phyloP scores from a whole-genome alignment of 2,113 vertebrate genomes.

The Callochromis pleurospilus region DNA sequence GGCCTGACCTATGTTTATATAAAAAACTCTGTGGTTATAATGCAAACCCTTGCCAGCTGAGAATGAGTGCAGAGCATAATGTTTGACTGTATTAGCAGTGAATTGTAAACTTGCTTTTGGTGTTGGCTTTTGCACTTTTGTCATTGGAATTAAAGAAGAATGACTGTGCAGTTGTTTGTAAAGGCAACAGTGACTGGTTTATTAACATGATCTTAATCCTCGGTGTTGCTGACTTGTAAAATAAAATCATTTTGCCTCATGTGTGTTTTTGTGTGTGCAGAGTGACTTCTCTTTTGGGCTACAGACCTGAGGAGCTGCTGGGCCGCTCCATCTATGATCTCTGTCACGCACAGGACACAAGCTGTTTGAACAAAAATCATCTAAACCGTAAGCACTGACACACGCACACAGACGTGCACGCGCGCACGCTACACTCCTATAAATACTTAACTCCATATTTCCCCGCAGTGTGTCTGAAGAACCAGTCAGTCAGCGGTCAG shows the following conservation, averaged over 20 bases:
- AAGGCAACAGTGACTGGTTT: background rate
- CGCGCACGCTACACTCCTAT: background rate
- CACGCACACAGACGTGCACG: background rate
- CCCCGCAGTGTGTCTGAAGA: constrained; percentile 84
- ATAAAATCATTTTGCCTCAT: background rate
- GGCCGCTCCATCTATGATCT: constrained; percentile 88
- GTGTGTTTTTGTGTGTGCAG: constrained; percentile 59
- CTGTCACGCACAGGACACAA: constrained; percentile 85
- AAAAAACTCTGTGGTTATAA: background rate
- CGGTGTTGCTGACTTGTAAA: background rate
- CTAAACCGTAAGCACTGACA: constrained; percentile 79
- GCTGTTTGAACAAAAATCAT: constrained; percentile 84
- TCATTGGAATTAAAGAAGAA: background rate
- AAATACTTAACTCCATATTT: background rate
- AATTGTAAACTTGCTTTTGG: background rate
- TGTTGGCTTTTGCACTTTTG: background rate
- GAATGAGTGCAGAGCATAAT: background rate
- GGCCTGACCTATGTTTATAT: background rate
- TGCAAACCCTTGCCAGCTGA: background rate
- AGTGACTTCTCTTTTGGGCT: constrained; percentile 84
- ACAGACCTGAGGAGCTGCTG: constrained; percentile 83
- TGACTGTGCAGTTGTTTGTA: background rate
- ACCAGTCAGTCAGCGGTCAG: constrained; percentile 85
- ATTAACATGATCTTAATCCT: background rate
- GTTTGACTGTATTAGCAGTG: background rate